phyloP scores from a whole-genome alignment of 2,113 vertebrate species.

The Vombatus ursinus region DNA sequence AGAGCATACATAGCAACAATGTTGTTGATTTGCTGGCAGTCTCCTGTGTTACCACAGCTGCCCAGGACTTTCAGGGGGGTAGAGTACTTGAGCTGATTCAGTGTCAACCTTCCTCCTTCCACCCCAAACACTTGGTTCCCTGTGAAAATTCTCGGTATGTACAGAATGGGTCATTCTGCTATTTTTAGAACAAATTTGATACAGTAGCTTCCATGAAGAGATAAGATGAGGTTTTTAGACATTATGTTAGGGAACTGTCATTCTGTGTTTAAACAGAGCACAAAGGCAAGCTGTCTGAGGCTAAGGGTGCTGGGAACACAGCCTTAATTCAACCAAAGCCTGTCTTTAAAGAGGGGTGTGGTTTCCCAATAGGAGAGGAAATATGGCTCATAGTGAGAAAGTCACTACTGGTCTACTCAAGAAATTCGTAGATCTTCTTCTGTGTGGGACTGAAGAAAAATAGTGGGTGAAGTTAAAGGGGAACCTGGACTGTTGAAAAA shows the following conservation, averaged over 20 bases:
- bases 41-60: background rate
- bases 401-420: slow-evolving; percentile 17
- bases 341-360: slow-evolving; percentile 47
- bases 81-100: background rate
- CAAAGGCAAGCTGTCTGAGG: slow-evolving; percentile 72
- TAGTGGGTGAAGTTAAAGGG: slow-evolving; percentile 37
- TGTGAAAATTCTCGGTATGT: slow-evolving; percentile 40
- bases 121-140: slow-evolving; percentile 35
- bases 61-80: slow-evolving; percentile 3
- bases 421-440: slow-evolving; percentile 57
- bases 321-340: slow-evolving; percentile 60
- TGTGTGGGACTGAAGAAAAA: slow-evolving; percentile 65
- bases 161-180: slow-evolving; percentile 48
- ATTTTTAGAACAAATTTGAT: slow-evolving; percentile 59
- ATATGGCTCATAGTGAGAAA: slow-evolving; percentile 39
- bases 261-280: slow-evolving; percentile 71
- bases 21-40: background rate
- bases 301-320: slow-evolving; percentile 55
- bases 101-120: slow-evolving; percentile 33
- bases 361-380: slow-evolving; percentile 45
- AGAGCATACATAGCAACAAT: slow-evolving; percentile 61
- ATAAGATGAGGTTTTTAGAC: slow-evolving; percentile 61
- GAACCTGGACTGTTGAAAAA: slow-evolving; percentile 34
- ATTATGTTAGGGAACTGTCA: slow-evolving; percentile 61
- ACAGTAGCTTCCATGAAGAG: slow-evolving; percentile 65